Conservation (phyloP, 2,113 vertebrate genomes). For the Empidonax traillii region DNA sequence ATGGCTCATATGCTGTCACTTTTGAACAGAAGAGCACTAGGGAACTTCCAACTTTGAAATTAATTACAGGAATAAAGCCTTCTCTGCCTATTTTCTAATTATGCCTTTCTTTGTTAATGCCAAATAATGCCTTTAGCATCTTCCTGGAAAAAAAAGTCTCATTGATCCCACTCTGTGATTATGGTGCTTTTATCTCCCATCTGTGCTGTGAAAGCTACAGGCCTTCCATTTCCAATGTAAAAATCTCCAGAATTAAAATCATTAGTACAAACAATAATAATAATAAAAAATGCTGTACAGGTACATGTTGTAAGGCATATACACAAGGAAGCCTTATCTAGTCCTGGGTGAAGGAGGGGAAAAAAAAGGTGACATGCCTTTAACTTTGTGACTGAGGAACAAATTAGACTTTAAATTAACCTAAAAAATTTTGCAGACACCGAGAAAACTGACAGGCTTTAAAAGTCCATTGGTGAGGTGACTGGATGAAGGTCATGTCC, state of each 20-base stretch:
- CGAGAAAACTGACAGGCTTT: neutral
- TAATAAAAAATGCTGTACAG: neutral
- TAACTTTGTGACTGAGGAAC: neutral
- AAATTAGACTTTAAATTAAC: neutral
- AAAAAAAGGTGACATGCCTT: neutral
- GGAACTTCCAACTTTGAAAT: slow-evolving; percentile 48
- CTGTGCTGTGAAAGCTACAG: slow-evolving; percentile 52
- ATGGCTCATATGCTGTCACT: slow-evolving; percentile 7
- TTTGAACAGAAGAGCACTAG: slow-evolving; percentile 30
- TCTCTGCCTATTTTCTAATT: slow-evolving; percentile 60
- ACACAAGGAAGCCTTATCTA: neutral
- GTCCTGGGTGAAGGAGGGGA: neutral
- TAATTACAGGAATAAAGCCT: slow-evolving; percentile 61
- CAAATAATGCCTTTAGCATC: slow-evolving; percentile 62
- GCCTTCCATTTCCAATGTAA: neutral
- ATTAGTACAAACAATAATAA: slow-evolving; percentile 4
- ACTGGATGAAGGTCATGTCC: rapidly evolving
- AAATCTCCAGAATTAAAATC: slow-evolving; percentile 1
- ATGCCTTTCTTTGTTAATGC: slow-evolving; percentile 57
- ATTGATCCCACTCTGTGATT: slow-evolving; percentile 54
- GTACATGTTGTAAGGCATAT: neutral
- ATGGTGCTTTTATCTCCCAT: slow-evolving; percentile 52
- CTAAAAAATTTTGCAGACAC: neutral
- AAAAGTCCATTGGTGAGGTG: neutral
- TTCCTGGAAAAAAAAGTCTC: slow-evolving; percentile 44